Evolutionary conservation across 2,113 vertebrate genomes (phyloP).

Genomic region (Paralichthys olivaceus): DNA sequence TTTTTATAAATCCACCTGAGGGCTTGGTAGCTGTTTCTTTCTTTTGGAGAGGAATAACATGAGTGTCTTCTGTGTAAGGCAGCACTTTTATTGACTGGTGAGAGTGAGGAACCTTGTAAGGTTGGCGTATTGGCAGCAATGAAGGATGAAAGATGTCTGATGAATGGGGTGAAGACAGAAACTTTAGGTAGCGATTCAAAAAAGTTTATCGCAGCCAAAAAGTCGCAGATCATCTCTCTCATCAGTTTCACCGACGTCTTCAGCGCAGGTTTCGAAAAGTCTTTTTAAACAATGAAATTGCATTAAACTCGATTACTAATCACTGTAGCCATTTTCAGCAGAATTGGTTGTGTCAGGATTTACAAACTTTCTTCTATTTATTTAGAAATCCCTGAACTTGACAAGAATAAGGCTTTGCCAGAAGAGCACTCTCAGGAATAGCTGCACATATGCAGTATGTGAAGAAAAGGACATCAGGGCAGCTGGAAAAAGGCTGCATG

Average conservation of each 20-base stretch:
- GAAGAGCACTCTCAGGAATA: constrained; percentile 57
- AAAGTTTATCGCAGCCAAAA: constrained; percentile 4
- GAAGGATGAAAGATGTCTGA: neutral
- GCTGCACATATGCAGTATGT: constrained; percentile 19
- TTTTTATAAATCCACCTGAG: constrained; percentile 37
- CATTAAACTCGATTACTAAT: constrained; percentile 42
- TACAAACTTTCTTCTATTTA: constrained; percentile 28
- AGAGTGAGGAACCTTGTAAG: neutral
- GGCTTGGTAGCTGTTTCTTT: constrained; percentile 14
- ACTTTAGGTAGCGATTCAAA: neutral
- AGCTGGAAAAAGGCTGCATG: constrained; percentile 24
- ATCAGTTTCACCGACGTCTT: neutral
- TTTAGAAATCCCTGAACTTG: constrained; percentile 30
- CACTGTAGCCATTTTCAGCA: constrained; percentile 22
- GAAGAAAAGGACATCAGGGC: too few relatives aligned
- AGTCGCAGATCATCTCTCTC: neutral
- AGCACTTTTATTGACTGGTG: constrained; percentile 9
- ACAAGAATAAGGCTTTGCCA: constrained; percentile 54
- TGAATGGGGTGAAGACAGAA: neutral
- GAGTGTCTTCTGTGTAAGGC: constrained; percentile 9
- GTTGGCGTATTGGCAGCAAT: neutral
- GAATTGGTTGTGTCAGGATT: constrained; percentile 35
- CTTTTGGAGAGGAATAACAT: constrained; percentile 15
- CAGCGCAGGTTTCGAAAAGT: constrained; percentile 6
- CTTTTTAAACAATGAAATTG: constrained; percentile 36